phyloP scores from a whole-genome alignment of 2,797 vertebrate genomes.

The Sarcoramphus papa region DNA sequence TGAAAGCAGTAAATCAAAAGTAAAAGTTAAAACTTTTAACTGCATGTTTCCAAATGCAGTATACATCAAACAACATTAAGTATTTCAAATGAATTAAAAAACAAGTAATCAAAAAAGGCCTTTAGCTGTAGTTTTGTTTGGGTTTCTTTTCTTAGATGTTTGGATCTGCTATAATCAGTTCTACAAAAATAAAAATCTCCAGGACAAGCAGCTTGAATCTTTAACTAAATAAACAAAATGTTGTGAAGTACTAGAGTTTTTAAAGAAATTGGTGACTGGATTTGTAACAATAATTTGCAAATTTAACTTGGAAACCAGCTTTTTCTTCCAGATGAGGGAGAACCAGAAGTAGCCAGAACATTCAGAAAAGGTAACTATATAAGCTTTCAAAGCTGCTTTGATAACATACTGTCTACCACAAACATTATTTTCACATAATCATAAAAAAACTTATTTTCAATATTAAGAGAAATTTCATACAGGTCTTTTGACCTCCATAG shows the following conservation, averaged over 20 bases:
- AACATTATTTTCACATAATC: conserved; percentile 29
- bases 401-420: neutral
- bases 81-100: neutral
- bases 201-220: neutral
- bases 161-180: neutral
- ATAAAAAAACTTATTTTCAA: conserved; percentile 1
- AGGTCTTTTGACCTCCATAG: neutral
- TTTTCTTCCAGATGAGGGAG: conserved; percentile 55
- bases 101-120: neutral
- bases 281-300: neutral
- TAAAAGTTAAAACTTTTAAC: neutral
- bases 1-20: conserved; percentile 21
- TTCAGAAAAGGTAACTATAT: conserved; percentile 31
- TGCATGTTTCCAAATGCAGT: neutral
- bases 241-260: neutral
- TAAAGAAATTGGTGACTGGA: neutral
- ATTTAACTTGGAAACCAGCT: conserved; percentile 39
- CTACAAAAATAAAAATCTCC: conserved; percentile 15
- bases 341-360: conserved; percentile 53
- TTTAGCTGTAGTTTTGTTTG: neutral
- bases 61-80: neutral
- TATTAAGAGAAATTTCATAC: neutral
- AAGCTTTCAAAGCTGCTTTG: conserved; percentile 12
- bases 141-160: neutral
- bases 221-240: conserved; percentile 18